Evolutionary conservation across 1,140 invertebrate genomes (phyloP).

Genomic region (Heliconius nattereri): DNA sequence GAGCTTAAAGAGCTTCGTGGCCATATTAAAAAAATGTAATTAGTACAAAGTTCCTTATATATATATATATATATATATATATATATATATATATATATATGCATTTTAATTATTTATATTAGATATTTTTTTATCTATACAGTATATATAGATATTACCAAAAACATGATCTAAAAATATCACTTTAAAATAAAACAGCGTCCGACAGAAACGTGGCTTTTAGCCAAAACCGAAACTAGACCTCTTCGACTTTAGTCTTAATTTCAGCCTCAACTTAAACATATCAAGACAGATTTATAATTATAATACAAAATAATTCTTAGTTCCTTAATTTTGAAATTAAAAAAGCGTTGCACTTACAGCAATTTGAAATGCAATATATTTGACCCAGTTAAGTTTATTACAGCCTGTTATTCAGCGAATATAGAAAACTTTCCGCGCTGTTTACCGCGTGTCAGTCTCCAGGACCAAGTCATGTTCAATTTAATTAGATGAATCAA

Average conservation of each 20-base stretch:
- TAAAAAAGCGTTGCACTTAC: background rate
- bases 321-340: background rate
- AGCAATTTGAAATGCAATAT: background rate
- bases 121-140: too few species aligned
- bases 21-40: too few species aligned
- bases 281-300: background rate
- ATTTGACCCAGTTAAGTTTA: slow-evolving; percentile 2
- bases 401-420: background rate
- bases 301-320: background rate
- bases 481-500: background rate
- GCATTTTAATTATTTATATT: too few species aligned
- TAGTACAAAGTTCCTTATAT: too few species aligned
- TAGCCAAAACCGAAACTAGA: too few species aligned
- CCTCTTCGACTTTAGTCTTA: too few species aligned
- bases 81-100: background rate
- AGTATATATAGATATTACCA: too few species aligned
- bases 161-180: too few species aligned
- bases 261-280: too few species aligned
- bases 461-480: background rate
- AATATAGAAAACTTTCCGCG: background rate
- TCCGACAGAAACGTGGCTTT: too few species aligned
- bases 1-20: background rate
- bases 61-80: background rate
- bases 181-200: too few species aligned
- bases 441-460: background rate